phyloP scores from a whole-genome alignment of 2,797 vertebrate genomes.

The Falco berigora region DNA sequence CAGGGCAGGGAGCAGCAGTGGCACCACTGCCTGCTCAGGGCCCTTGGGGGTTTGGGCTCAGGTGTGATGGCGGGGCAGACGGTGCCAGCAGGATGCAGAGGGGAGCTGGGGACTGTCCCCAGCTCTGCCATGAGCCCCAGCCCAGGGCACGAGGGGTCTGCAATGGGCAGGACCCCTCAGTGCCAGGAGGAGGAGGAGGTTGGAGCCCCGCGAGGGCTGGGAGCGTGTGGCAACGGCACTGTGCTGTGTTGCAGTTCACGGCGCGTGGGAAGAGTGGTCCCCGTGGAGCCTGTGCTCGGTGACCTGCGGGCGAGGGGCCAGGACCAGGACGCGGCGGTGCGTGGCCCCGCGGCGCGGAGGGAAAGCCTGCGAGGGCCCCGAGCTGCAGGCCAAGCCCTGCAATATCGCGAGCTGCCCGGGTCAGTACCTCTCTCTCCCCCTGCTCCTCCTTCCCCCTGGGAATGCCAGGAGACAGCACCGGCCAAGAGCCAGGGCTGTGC shows the following conservation, averaged over 20 bases:
- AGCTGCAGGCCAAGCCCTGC: constrained; percentile 91
- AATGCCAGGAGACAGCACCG: neutral
- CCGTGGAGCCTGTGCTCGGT: constrained; percentile 95
- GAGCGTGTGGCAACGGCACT: constrained; percentile 18
- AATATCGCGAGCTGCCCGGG: constrained; percentile 90
- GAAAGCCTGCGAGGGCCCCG: constrained; percentile 81
- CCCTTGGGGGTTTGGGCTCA: neutral
- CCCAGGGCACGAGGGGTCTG: neutral
- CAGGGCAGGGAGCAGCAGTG: neutral
- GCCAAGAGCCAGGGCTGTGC: neutral
- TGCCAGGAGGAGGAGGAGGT: neutral
- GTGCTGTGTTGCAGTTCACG: constrained; percentile 88
- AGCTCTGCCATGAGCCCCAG: neutral
- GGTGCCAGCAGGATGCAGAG: accelerated
- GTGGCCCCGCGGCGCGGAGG: constrained; percentile 76
- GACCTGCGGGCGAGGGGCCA: constrained; percentile 90
- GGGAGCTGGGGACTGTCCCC: accelerated
- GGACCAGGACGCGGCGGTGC: constrained; percentile 88
- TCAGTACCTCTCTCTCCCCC: constrained; percentile 76
- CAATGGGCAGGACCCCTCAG: neutral
- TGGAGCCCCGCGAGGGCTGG: neutral
- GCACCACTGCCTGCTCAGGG: neutral
- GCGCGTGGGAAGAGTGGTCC: constrained; percentile 91
- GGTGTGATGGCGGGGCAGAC: accelerated
- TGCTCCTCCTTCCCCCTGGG: neutral